Percentiles rank a stretch among this genome's conserved stretches.
Evolutionary conservation across 2,797 vertebrate species (phyloP).

Genomic region (Crypturellus tataupa): DNA sequence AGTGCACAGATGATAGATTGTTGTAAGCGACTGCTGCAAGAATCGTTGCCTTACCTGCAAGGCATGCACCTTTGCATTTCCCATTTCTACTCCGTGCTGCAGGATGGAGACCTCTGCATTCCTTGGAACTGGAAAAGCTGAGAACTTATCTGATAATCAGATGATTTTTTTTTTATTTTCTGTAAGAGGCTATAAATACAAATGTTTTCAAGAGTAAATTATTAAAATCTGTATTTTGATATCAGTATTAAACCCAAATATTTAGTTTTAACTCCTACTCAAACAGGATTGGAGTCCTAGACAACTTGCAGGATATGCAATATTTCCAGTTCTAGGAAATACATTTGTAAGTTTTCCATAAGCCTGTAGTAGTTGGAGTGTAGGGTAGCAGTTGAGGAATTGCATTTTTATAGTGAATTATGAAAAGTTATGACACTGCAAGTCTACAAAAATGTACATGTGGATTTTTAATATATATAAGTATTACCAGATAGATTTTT

Average conservation of each 20-base stretch:
- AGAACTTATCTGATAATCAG: constrained; percentile 66
- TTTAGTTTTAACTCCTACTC: constrained; percentile 62
- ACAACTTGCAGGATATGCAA: constrained; percentile 30
- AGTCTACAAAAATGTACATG: background rate
- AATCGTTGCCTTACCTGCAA: constrained; percentile 82
- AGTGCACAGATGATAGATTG: constrained; percentile 92
- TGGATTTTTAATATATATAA: background rate
- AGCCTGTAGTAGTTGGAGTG: background rate
- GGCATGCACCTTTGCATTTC: constrained; percentile 91
- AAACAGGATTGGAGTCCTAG: constrained; percentile 8
- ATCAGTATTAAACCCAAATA: constrained; percentile 34
- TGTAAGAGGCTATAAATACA: constrained; percentile 50
- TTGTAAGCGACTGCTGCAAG: constrained; percentile 87
- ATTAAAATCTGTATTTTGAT: constrained; percentile 71
- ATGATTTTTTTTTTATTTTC: constrained; percentile 56
- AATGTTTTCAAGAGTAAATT: constrained; percentile 67
- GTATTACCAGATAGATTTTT: background rate
- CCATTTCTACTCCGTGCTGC: constrained; percentile 94
- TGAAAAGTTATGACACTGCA: constrained; percentile 39
- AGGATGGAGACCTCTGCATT: constrained; percentile 95
- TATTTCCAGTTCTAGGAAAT: background rate
- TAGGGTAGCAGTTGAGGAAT: constrained; percentile 30
- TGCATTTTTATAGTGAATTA: constrained; percentile 15
- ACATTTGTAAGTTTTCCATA: background rate
- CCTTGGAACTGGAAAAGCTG: constrained; percentile 96